phyloP scores from a whole-genome alignment of 2,888 invertebrate species.

The Tuta absoluta region DNA sequence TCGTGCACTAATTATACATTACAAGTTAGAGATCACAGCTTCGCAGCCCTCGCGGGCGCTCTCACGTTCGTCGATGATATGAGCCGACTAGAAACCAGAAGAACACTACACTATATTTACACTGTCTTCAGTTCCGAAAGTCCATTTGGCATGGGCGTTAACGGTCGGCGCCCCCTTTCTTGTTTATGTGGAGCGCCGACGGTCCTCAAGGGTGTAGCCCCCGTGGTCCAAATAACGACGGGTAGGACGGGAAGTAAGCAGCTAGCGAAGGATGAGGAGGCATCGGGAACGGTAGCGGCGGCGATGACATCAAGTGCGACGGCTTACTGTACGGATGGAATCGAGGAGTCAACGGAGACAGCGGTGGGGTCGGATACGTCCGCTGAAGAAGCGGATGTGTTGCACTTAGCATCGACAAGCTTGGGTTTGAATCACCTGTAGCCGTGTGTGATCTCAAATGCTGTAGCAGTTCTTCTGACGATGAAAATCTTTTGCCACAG shows the following conservation, averaged over 20 bases:
- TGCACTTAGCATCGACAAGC: conserved; percentile 85
- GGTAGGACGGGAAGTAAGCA: conserved; percentile 93
- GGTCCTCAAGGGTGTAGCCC: conserved; percentile 86
- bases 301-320: conserved; percentile 86
- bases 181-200: conserved; percentile 88
- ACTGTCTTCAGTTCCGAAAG: conserved; percentile 69
- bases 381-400: conserved; percentile 90
- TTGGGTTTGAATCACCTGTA: conserved; percentile 83
- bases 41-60: conserved; percentile 61
- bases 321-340: conserved; percentile 96
- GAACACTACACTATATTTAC: conserved; percentile 72
- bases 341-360: conserved; percentile 89
- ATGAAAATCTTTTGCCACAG: conserved; percentile 93
- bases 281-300: conserved; percentile 84
- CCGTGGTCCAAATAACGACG: conserved; percentile 90
- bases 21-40: conserved; percentile 80
- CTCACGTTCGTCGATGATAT: conserved; percentile 73
- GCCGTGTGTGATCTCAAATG: conserved; percentile 94
- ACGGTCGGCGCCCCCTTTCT: conserved; percentile 78
- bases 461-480: conserved; percentile 92
- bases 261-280: conserved; percentile 89
- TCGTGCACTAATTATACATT: conserved; percentile 73
- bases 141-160: conserved; percentile 76
- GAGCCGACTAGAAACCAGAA: conserved; percentile 72
- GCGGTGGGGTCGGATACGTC: conserved; percentile 94